phyloP scores from a whole-genome alignment of 2,113 vertebrate genomes.

The Cololabis saira region DNA sequence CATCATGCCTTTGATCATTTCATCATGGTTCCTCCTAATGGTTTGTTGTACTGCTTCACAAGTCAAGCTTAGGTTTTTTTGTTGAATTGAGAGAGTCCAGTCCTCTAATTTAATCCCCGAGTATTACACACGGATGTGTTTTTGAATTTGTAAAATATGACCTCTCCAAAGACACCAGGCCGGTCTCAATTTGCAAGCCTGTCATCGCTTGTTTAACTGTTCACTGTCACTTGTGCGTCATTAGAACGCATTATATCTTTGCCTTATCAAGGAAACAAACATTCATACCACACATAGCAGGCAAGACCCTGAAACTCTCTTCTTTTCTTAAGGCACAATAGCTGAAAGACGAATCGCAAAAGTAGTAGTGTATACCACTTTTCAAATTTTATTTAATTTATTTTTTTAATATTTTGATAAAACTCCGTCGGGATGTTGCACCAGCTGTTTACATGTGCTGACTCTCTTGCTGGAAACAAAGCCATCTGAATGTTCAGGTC shows the following conservation, averaged over 20 bases:
- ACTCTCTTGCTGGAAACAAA: conserved; percentile 9
- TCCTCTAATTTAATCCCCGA: conserved; percentile 16
- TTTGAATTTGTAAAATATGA: conserved; percentile 50
- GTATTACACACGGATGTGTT: conserved; percentile 27
- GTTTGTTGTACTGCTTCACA: conserved; percentile 10
- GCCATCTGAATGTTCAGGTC: conserved; percentile 40
- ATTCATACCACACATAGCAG: no score
- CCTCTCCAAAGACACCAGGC: neutral
- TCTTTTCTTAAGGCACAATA: no score
- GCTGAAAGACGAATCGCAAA: no score
- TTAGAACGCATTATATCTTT: no score
- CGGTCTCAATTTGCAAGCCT: conserved; percentile 23
- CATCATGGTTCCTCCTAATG: neutral
- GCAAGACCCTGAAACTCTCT: no score
- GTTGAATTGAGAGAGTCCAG: conserved; percentile 35
- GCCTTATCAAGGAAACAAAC: no score
- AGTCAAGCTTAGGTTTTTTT: conserved; percentile 14
- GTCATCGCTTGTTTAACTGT: conserved; percentile 9
- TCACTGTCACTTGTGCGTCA: conserved; percentile 22
- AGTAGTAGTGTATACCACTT: neutral
- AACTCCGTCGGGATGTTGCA: neutral
- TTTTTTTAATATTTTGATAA: neutral
- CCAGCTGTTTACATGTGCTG: neutral
- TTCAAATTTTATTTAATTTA: neutral
- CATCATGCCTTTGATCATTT: neutral